Base-by-base conservation (phyloP, 2,888 invertebrate genomes). In the Torymus texanus region DNA sequence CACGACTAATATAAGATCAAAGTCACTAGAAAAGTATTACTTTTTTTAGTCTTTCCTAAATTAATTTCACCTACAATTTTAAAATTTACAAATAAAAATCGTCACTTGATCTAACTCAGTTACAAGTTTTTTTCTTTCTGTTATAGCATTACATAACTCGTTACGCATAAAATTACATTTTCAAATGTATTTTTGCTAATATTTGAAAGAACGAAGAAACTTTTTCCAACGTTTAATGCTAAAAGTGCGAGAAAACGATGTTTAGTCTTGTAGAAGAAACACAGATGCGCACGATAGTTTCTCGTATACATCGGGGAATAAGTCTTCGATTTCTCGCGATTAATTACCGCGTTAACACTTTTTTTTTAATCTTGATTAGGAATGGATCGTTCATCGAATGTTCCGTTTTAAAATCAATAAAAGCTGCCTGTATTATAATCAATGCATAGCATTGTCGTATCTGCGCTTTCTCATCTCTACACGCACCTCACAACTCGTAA, bases 291-390 rank as follows among this genome's bases (percentile, higher is more conserved):
- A 65, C 56, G 74, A 80, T 65, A 67, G 53, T 71, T 70, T 71
- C 59, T 78, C 77, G 75, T 78, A 78, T 81, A 78, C 77, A 67
- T 78, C 71, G 13, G 72, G 77, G 71, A 72, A 62, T 76, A 75
- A 81, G 76, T 78, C 78, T 81, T 77, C 55, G 56, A 78, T 78
- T 78, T 81, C 75, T 79, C 75, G 67, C 68, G 24, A 81, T 79
- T 81, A 75, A 79, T 71, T 79, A 79, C 75, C 63, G 62, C 63
- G 61, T 56, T 41, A 75, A 65, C 56, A 67, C 75, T 70, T 63
- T 72, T 73, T 75, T 67, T n/a, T 21, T 21, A 21, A 51, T 68
- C 14, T 70, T 59, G 1, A 72, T 75, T 24, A 76, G 75, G 68
- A 79, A 74, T 74, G 78, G 24, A 79, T 79, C 56, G 61, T 74